Evolutionary conservation across 2,888 invertebrate species (phyloP).

Genomic region (Drosophila subsilvestris): DNA sequence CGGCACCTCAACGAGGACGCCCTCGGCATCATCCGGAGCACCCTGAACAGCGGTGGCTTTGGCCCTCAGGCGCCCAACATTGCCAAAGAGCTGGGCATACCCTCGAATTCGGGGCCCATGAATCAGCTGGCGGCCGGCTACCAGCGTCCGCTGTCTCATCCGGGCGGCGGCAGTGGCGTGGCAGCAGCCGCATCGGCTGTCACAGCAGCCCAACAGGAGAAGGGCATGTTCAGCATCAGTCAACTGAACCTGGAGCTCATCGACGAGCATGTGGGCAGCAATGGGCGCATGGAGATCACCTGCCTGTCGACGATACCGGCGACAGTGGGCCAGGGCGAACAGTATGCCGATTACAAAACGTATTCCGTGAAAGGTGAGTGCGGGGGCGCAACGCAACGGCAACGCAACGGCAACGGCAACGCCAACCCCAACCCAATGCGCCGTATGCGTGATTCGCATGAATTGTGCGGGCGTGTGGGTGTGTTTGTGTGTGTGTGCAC

Average conservation of each 20-base stretch:
- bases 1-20: slow-evolving; percentile 82
- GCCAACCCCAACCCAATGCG: no score
- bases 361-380: slow-evolving; percentile 89
- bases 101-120: slow-evolving; percentile 82
- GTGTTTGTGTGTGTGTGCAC: slow-evolving; percentile 6
- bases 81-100: slow-evolving; percentile 80
- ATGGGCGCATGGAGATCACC: slow-evolving; percentile 89
- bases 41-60: slow-evolving; percentile 80
- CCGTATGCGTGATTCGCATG: slow-evolving; percentile 64
- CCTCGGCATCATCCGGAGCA: slow-evolving; percentile 80
- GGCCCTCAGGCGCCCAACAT: slow-evolving; percentile 80
- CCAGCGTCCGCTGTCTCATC: slow-evolving; percentile 77
- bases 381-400: background rate
- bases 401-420: background rate
- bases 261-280: slow-evolving; percentile 88
- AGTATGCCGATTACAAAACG: slow-evolving; percentile 90
- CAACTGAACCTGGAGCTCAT: slow-evolving; percentile 90
- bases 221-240: slow-evolving; percentile 86
- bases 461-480: slow-evolving; percentile 15
- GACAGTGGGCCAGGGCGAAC: slow-evolving; percentile 88
- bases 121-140: slow-evolving; percentile 81
- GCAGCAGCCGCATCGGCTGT: slow-evolving; percentile 82
- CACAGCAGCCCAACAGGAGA: slow-evolving; percentile 79
- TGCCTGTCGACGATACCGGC: slow-evolving; percentile 92
- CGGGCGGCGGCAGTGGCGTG: slow-evolving; percentile 81